phyloP scores from a whole-genome alignment of 2,113 vertebrate species.

The Passerina amoena region DNA sequence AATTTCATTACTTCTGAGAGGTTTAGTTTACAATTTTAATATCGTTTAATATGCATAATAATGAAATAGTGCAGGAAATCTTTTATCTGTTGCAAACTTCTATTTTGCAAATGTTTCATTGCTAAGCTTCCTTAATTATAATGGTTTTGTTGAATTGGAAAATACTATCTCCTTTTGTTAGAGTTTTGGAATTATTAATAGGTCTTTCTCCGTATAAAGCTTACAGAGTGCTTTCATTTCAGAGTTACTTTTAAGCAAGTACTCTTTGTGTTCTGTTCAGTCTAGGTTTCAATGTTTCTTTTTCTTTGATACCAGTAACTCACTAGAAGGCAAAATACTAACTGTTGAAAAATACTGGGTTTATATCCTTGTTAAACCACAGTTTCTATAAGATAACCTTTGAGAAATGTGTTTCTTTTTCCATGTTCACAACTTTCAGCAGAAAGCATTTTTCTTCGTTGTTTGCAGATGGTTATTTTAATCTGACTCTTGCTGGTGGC shows the following conservation, averaged over 20 bases:
- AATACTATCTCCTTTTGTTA: neutral
- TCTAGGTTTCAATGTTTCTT: neutral
- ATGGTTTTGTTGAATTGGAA: neutral
- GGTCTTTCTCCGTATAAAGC: neutral
- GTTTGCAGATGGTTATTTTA: neutral
- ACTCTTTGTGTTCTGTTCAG: neutral
- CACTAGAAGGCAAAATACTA: neutral
- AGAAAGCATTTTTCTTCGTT: conserved; percentile 22
- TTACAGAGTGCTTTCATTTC: neutral
- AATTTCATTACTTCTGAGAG: neutral
- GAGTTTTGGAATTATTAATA: neutral
- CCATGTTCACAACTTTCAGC: neutral
- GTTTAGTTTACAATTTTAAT: conserved; percentile 14
- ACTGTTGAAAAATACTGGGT: neutral
- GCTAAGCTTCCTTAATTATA: neutral
- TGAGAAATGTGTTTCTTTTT: neutral
- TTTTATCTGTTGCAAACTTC: neutral
- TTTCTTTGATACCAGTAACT: neutral
- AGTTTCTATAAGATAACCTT: neutral
- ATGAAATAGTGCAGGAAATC: neutral
- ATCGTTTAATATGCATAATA: neutral
- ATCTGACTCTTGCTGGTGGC: neutral
- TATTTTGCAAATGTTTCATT: neutral
- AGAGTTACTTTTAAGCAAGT: neutral
- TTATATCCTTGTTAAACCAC: conserved; percentile 8